Base-by-base conservation (phyloP, 2,797 vertebrate species). In the Aeoliscus strigatus region DNA sequence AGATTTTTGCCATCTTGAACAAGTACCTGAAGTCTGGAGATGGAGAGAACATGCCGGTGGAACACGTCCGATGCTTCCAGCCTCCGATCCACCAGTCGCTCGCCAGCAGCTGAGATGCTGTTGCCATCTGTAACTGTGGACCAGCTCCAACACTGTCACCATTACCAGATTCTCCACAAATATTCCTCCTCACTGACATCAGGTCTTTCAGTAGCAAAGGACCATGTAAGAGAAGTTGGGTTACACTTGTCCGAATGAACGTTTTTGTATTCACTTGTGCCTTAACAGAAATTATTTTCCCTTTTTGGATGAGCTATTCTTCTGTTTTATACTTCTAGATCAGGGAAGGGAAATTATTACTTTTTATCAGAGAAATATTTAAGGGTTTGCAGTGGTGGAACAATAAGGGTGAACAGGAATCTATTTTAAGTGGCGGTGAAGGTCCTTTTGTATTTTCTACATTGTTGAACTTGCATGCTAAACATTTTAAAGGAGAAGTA, bases 51-150 rank as follows among this genome's bases (percentile, higher is more conserved):
- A 91, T 93, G 29, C 94, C 96, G 0, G 96, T 99, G 53, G 95
- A 98, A 60, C 96, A 99, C 0, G 96, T 99, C 6, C 91, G 96
- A 27, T 99, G 96, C 80, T 99, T 99, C 82, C 96, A 99, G 84
- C 95, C 96, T 0, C 96, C 96, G 0, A 99, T 99, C 46, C 96
- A 99, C 74, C 96, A 99, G 73, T 99, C 96, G 0, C 88, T 99
- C 24, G 95, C 96, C 81, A 94, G 94, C 85, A 97, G 90, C 86
- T 98, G 79, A 89, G 67, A 30, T 0, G 32, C 28, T 7, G 29
- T 29, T 2, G 1, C 4, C 17, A 84, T 87, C 52, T 60, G 87
- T 82, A 21, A 51, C 88, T 75, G 11, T 67, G 88, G 60, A 89
- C 88, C 78, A 90, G 86, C 14, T 8, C 16, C 11, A 51, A 70